phyloP scores from a whole-genome alignment of 2,113 vertebrate genomes.

The Thymallus thymallus region DNA sequence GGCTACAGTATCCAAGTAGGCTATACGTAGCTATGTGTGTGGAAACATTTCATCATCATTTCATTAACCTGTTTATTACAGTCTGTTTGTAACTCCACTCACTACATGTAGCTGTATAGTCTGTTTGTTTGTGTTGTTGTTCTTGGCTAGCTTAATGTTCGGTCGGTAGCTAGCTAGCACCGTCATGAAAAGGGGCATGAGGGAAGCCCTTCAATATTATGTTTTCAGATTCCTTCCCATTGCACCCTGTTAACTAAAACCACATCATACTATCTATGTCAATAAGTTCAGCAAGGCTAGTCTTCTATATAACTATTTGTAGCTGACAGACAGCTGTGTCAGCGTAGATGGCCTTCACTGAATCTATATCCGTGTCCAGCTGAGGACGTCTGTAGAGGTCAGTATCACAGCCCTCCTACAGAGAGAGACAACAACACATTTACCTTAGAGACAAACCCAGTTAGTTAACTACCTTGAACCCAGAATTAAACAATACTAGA shows the following conservation, averaged over 20 bases:
- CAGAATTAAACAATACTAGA: background rate
- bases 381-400: slow-evolving; percentile 85
- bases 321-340: slow-evolving; percentile 87
- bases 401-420: slow-evolving; percentile 79
- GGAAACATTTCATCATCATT: background rate
- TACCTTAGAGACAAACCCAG: slow-evolving; percentile 10
- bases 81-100: no score
- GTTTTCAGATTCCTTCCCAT: background rate
- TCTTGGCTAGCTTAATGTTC: no score
- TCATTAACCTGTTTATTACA: no score
- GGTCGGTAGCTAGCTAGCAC: no score
- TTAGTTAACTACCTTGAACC: background rate
- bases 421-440: slow-evolving; percentile 48
- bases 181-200: no score
- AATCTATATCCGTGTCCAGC: slow-evolving; percentile 85
- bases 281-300: background rate
- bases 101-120: no score
- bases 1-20: no score
- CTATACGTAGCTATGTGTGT: slow-evolving; percentile 59
- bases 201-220: no score
- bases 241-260: background rate
- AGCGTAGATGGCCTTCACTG: slow-evolving; percentile 86
- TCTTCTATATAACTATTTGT: background rate
- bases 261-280: background rate
- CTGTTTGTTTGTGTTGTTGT: no score